Evolutionary conservation across 2,113 vertebrate species (phyloP).

Genomic region (Sprattus sprattus): DNA sequence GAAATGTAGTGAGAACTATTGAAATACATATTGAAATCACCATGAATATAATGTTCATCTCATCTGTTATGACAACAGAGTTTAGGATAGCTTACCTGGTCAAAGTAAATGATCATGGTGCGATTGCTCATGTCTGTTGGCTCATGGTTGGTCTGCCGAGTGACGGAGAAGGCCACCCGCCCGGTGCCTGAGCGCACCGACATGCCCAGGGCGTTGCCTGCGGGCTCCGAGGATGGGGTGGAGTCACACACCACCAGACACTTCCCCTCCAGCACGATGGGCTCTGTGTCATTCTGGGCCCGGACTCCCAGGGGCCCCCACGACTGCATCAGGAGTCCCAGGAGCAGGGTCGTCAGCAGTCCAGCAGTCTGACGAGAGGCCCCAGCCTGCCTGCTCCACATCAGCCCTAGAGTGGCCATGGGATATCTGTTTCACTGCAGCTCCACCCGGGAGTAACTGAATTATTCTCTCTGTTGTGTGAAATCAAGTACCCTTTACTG

Average conservation of each 20-base stretch:
- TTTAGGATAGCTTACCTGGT: slow-evolving; percentile 64
- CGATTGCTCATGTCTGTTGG: slow-evolving; percentile 80
- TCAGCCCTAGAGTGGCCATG: slow-evolving; percentile 22
- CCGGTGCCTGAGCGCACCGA: slow-evolving; percentile 73
- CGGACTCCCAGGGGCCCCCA: slow-evolving; percentile 54
- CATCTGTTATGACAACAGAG: neutral
- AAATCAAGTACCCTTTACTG: neutral
- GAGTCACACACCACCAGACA: slow-evolving; percentile 79
- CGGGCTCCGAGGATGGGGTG: slow-evolving; percentile 72
- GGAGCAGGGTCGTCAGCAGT: slow-evolving; percentile 33
- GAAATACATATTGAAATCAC: neutral
- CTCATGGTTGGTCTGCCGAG: slow-evolving; percentile 78
- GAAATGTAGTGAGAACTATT: neutral
- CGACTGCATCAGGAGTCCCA: slow-evolving; percentile 46
- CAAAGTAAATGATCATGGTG: slow-evolving; percentile 81
- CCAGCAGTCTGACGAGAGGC: slow-evolving; percentile 16
- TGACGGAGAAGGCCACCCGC: slow-evolving; percentile 75
- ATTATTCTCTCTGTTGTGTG: neutral
- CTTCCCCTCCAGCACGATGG: slow-evolving; percentile 77
- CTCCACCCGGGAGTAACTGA: neutral
- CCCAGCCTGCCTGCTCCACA: slow-evolving; percentile 49
- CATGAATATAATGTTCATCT: neutral
- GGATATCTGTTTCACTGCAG: slow-evolving; percentile 12
- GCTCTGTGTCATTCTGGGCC: slow-evolving; percentile 78
- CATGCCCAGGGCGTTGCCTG: slow-evolving; percentile 73